Base-by-base conservation (phyloP, 2,888 invertebrate species). In the Tromatobia lineatoria region DNA sequence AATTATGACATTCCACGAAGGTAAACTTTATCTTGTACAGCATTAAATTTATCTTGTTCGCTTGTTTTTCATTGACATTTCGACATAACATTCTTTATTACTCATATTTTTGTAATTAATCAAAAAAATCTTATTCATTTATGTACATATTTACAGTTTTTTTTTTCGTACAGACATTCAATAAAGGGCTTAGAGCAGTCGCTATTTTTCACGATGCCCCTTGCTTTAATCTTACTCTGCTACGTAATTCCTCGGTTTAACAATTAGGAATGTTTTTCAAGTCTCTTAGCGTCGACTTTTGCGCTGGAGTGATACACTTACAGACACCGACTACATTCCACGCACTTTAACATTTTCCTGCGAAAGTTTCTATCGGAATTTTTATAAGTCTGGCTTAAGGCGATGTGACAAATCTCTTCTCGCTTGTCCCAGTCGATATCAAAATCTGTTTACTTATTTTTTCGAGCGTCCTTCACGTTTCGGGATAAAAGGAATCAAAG, bases 1-100 rank as follows among this genome's bases (percentile, higher is more conserved):
- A 94, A 11, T 94, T 95, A 90, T 95, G 92, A 94, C 20, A 61
- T 3, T 59, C 42, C 45, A 29, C 70, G 57, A 85, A 69, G 73
- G 69, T 34, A 67, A 13, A 47, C 54, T n/a, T 25, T 20, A 23
- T 80, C 64, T 74, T 47, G 42, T 42, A 67, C 61, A 74, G 61
- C 57, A 15, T 50, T 34, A 47, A 57, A 73, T 25, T 18, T 73
- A 66, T 57, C 25, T 77, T 47, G 18, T 54, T 66, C 45, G 45
- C 29, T 25, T n/a, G 29, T 59, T 20, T 34, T 70, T 15, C 47
- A n/a, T 25, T 69, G 57, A 61, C 69, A 20, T 83, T 79, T 79
- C 80, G 79, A 83, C 83, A 67, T 83, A 83, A 83, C 80, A 76
- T 80, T 83, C 77, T 80, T 80, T 83, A 80, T 83, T 83, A 83